Conservation (phyloP, 2,797 vertebrate genomes). For the Octomys mimax region DNA sequence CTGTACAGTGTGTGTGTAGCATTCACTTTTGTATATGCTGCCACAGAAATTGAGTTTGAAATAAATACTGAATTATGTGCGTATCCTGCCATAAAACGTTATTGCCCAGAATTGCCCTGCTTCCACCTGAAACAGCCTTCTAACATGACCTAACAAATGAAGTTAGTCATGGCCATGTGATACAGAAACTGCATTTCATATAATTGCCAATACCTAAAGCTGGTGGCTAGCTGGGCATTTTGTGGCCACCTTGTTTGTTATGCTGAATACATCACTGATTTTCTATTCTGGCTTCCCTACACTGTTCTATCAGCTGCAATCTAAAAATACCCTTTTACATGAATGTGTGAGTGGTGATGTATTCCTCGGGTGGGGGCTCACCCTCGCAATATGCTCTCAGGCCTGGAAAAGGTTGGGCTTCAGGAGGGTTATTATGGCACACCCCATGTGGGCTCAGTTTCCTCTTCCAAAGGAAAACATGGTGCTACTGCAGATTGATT, state of each 20-base stretch:
- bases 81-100: slow-evolving; percentile 64
- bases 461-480: slow-evolving; percentile 67
- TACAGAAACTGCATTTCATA: slow-evolving; percentile 57
- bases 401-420: slow-evolving; percentile 36
- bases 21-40: slow-evolving; percentile 50
- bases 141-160: slow-evolving; percentile 77
- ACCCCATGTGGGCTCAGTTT: slow-evolving; percentile 45
- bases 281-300: slow-evolving; percentile 74
- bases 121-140: slow-evolving; percentile 77
- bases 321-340: slow-evolving; percentile 74
- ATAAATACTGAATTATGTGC: slow-evolving; percentile 73
- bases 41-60: slow-evolving; percentile 68
- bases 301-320: slow-evolving; percentile 47
- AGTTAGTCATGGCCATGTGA: slow-evolving; percentile 72
- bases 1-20: not conserved
- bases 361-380: slow-evolving; percentile 57
- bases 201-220: slow-evolving; percentile 44
- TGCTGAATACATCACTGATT: slow-evolving; percentile 52
- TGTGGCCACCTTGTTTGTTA: slow-evolving; percentile 61
- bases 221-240: slow-evolving; percentile 36
- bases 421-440: slow-evolving; percentile 47
- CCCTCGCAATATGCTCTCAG: slow-evolving; percentile 71
- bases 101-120: slow-evolving; percentile 65
- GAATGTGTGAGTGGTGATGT: not conserved
- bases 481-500: not conserved